Evolutionary conservation across 2,797 vertebrate species (phyloP).

Genomic region (Manis pentadactyla): DNA sequence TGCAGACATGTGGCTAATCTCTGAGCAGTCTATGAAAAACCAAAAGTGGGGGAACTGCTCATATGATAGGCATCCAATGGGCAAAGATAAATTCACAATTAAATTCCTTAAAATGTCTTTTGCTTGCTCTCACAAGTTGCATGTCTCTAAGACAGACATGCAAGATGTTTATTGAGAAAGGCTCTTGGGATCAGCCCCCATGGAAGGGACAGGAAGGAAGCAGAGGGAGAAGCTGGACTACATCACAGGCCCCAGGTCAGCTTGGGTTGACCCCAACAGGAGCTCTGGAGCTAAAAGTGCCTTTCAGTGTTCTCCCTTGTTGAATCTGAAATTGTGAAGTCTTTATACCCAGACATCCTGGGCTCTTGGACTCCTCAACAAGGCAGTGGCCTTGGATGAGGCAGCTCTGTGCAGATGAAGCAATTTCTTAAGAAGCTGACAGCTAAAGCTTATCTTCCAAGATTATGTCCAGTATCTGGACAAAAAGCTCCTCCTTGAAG

Average conservation of each 20-base stretch:
- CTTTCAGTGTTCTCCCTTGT: neutral
- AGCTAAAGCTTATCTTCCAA: neutral
- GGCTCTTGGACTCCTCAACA: neutral
- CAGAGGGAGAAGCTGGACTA: neutral
- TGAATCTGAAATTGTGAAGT: neutral
- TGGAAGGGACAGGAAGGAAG: neutral
- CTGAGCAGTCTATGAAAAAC: constrained; percentile 39
- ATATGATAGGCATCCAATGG: accelerated
- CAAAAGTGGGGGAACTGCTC: neutral
- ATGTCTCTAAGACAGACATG: neutral
- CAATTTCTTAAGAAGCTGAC: neutral
- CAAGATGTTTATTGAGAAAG: neutral
- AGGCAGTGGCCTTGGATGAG: neutral
- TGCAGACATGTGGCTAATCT: constrained; percentile 45
- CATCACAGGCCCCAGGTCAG: neutral
- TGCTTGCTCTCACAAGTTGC: neutral
- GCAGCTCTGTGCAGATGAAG: neutral
- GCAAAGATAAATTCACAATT: constrained; percentile 13
- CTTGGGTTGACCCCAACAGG: neutral
- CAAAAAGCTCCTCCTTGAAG: neutral
- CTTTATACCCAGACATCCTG: neutral
- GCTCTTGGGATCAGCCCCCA: neutral
- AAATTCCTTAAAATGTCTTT: neutral
- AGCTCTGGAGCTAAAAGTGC: neutral
- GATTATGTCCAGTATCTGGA: neutral